phyloP scores from a whole-genome alignment of 2,888 invertebrate genomes.

The Nymphalis urticae region DNA sequence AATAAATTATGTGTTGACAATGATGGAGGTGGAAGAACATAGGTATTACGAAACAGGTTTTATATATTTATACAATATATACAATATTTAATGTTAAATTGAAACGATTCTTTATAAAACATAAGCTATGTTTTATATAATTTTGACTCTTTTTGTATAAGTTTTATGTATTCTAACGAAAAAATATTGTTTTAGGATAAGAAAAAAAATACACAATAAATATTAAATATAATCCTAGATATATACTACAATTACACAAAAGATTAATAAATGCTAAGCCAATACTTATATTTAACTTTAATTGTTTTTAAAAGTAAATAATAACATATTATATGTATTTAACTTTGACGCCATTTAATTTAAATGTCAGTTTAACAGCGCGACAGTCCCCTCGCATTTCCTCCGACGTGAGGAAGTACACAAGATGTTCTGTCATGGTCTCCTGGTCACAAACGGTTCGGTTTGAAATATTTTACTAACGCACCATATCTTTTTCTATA shows the following conservation, averaged over 20 bases:
- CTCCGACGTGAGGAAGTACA: constrained; percentile 9
- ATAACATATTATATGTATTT: neutral
- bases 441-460: neutral
- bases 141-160: too few relatives aligned
- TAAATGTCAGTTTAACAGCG: constrained; percentile 17
- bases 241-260: too few relatives aligned
- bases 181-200: too few relatives aligned
- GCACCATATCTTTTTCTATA: too few relatives aligned
- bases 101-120: too few relatives aligned
- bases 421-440: constrained; percentile 5
- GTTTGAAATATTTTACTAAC: neutral
- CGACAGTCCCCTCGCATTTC: constrained; percentile 22
- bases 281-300: neutral
- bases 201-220: too few relatives aligned
- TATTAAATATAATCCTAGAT: too few relatives aligned
- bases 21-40: constrained; percentile 4
- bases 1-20: constrained; percentile 49
- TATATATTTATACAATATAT: neutral
- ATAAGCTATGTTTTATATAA: too few relatives aligned
- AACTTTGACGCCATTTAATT: constrained; percentile 6
- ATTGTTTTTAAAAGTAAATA: neutral
- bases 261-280: too few relatives aligned
- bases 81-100: too few relatives aligned
- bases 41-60: neutral
- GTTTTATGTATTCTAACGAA: too few relatives aligned